phyloP scores from a whole-genome alignment of 2,113 vertebrate species.

The Rhynchopsitta pachyrhyncha region DNA sequence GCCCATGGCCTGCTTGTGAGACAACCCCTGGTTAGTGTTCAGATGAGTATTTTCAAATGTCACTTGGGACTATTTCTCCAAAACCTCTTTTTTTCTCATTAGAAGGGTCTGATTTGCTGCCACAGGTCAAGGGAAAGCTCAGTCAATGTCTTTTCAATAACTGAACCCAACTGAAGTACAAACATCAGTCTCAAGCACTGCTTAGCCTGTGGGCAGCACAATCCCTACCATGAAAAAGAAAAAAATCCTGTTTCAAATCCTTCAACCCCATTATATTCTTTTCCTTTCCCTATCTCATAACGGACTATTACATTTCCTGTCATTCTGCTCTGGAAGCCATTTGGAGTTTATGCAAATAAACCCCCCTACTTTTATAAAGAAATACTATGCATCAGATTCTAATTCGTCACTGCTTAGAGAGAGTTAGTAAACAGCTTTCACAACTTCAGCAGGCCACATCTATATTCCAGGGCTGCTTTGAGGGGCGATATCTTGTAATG shows the following conservation, averaged over 20 bases:
- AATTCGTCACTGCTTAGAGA: conserved; percentile 37
- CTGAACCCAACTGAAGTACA: background rate
- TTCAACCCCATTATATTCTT: background rate
- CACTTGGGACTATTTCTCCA: background rate
- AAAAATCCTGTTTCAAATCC: background rate
- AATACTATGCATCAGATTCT: background rate
- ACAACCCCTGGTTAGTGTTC: background rate
- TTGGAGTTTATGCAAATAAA: conserved; percentile 7
- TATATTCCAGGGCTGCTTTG: conserved; percentile 21
- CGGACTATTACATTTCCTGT: background rate
- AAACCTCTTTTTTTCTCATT: background rate
- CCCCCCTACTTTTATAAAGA: background rate
- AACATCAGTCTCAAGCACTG: background rate
- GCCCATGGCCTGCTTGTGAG: background rate
- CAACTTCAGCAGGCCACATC: background rate
- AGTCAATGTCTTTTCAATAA: background rate
- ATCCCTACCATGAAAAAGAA: background rate
- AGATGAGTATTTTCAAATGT: background rate
- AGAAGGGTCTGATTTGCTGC: background rate
- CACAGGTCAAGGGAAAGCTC: background rate
- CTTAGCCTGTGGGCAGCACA: background rate
- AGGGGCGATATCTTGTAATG: conserved; percentile 32
- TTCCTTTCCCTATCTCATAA: background rate
- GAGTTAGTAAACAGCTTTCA: conserved; percentile 32
- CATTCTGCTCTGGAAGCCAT: conserved; percentile 31